A percentile compares a stretch with the other conserved stretches of the same genome.
Conservation (phyloP, 2,888 invertebrate genomes). For the Drosophila paranaensis region DNA sequence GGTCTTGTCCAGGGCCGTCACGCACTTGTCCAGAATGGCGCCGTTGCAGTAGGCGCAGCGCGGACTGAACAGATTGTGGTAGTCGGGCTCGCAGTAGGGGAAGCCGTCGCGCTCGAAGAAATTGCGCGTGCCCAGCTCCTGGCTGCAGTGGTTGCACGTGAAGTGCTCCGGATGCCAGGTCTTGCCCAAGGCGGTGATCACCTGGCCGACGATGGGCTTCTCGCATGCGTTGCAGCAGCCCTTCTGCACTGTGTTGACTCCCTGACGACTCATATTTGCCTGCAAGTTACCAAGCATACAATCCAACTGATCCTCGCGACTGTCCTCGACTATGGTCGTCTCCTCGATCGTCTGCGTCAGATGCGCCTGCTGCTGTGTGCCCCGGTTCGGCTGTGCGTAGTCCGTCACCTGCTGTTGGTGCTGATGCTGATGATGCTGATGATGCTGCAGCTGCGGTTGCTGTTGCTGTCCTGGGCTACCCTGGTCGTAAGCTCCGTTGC, state of each 20-base stretch:
- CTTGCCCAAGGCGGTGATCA: constrained; percentile 95
- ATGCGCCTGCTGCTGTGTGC: constrained; percentile 84
- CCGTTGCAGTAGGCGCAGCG: constrained; percentile 99
- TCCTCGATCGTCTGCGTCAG: constrained; percentile 84
- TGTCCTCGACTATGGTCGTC: constrained; percentile 83
- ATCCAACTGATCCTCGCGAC: constrained; percentile 86
- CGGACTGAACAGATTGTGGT: constrained; percentile 99
- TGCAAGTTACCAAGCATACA: constrained; percentile 88
- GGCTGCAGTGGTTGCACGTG: constrained; percentile 98
- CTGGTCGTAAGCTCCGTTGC: constrained; percentile 82
- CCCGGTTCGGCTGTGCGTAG: constrained; percentile 89
- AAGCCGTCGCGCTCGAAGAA: constrained; percentile 99
- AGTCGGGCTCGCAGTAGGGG: constrained; percentile 99
- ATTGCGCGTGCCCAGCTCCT: constrained; percentile 98
- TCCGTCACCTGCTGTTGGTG: constrained; percentile 89
- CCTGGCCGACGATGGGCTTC: constrained; percentile 99
- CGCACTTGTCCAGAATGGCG: constrained; percentile 99
- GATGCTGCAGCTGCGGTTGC: constrained; percentile 35
- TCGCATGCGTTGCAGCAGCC: constrained; percentile 99
- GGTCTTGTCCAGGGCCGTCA: constrained; percentile 98
- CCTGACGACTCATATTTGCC: constrained; percentile 99
- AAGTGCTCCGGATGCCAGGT: constrained; percentile 99
- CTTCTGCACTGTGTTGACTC: constrained; percentile 99
- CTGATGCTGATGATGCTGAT: constrained; percentile 73
- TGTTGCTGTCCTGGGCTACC: constrained; percentile 60